Evolutionary conservation across 2,888 invertebrate species (phyloP).

Genomic region (Argyra leucocephala): DNA sequence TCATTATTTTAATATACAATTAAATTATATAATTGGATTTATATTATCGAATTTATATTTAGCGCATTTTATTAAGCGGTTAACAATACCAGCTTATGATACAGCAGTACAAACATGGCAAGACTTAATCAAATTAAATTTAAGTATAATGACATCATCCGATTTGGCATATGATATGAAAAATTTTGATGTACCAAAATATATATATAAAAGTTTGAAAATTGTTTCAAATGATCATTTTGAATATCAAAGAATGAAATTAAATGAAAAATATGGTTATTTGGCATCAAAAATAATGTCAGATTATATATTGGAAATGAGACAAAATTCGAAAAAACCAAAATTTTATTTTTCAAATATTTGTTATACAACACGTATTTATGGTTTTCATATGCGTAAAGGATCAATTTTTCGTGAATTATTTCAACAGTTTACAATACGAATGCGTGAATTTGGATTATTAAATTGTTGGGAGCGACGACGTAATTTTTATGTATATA

Average conservation of each 20-base stretch:
- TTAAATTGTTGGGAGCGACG: not conserved
- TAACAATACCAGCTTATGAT: not conserved
- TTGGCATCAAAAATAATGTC: not conserved
- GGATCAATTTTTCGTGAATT: not conserved
- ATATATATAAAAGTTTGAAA: not conserved
- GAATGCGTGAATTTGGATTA: not conserved
- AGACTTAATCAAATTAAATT: not conserved
- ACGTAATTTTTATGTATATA: not conserved
- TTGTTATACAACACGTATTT: not conserved
- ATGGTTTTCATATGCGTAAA: not conserved
- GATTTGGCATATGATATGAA: not conserved
- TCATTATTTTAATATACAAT: not conserved
- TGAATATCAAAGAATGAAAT: not conserved
- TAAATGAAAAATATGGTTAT: not conserved
- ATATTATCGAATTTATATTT: not conserved
- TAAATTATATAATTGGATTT: not conserved
- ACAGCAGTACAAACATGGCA: not conserved
- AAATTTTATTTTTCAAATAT: constrained; percentile 1
- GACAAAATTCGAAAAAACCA: not conserved
- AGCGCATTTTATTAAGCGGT: not conserved
- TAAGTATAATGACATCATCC: not conserved
- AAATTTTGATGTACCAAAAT: not conserved
- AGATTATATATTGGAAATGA: not conserved
- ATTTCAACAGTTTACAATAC: not conserved
- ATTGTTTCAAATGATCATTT: not conserved